Evolutionary conservation across 2,888 invertebrate genomes (phyloP).

Genomic region (Allygus modestus): DNA sequence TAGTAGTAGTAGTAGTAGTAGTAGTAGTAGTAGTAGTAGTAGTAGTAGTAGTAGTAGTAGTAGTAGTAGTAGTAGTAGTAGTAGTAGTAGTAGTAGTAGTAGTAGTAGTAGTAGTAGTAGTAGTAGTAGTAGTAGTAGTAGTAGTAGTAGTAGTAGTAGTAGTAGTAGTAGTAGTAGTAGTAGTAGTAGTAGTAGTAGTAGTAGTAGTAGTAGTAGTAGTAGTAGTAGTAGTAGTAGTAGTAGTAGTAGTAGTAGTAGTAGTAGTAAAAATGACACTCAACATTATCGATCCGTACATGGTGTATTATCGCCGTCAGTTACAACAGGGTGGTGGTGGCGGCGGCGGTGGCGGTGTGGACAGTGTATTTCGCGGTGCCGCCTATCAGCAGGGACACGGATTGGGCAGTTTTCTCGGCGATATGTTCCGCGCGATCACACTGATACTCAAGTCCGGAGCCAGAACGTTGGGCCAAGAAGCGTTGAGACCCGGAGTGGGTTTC

Average conservation of each 20-base stretch:
- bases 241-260: slow-evolving; percentile 34
- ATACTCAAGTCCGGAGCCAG: too few relatives aligned
- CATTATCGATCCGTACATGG: too few relatives aligned
- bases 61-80: slow-evolving; percentile 50
- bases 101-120: slow-evolving; percentile 55
- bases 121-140: slow-evolving; percentile 60
- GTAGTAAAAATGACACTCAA: neutral
- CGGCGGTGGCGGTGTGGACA: too few relatives aligned
- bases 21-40: slow-evolving; percentile 44
- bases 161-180: slow-evolving; percentile 55
- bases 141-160: slow-evolving; percentile 61
- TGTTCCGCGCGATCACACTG: too few relatives aligned
- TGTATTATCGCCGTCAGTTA: too few relatives aligned
- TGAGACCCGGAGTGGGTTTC: too few relatives aligned
- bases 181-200: slow-evolving; percentile 46
- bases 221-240: slow-evolving; percentile 34
- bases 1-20: slow-evolving; percentile 49
- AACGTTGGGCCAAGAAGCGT: too few relatives aligned
- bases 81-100: slow-evolving; percentile 53
- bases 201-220: slow-evolving; percentile 56
- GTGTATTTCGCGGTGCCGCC: too few relatives aligned
- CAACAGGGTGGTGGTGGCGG: too few relatives aligned
- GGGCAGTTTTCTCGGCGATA: too few relatives aligned
- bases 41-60: slow-evolving; percentile 57
- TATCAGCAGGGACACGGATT: too few relatives aligned